Evolutionary conservation across 2,797 vertebrate species (phyloP), one percentile per base, ranked within the genome.

Genomic region (Anas bernieri): DNA sequence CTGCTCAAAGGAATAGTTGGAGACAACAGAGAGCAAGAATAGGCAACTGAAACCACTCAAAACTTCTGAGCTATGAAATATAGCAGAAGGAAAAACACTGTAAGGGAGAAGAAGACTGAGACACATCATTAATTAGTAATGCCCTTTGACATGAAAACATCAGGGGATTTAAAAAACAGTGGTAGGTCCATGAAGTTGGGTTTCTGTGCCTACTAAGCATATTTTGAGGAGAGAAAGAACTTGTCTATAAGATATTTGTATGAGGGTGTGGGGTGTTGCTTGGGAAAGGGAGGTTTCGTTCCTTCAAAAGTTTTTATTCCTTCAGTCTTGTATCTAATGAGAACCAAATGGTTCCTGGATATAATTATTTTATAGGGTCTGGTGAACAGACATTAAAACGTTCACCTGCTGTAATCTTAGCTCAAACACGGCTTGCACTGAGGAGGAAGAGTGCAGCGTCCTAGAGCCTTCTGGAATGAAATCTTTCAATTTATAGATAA

Each of bases 371-470:
- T 50, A 43, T 59, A 61, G 69, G 48, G 43, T 75, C 89, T 95
- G 61, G 76, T 88, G 78, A 93, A 55, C 81, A 94, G 83, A 87
- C 72, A 81, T 85, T 63, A 89, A 66, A 88, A 88, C 81, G 88
- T 96, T 95, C 92, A 96, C 94, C 96, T 96, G 89, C 62, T 83
- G 50, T 94, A 93, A 96, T 90, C 88, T 88, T 93, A 94, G 68
- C 83, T 93, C 31, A 81, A 86, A 78, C 58, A 78, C 0, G 1
- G 25, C 73, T 93, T 93, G n/a, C 50, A 67, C 56, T 0, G 3
- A 93, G 20, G 31, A 92, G 85, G 75, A 87, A 85, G 56, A 93
- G 41, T 77, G 76, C 0, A 54, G 28, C 0, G 0, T 93, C 63
- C n/a, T 59, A 75, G 58, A 68, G 64, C 46, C 15, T 91, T 92